Evolutionary conservation across 2,113 vertebrate genomes (phyloP).

Genomic region (Otolemur garnettii): DNA sequence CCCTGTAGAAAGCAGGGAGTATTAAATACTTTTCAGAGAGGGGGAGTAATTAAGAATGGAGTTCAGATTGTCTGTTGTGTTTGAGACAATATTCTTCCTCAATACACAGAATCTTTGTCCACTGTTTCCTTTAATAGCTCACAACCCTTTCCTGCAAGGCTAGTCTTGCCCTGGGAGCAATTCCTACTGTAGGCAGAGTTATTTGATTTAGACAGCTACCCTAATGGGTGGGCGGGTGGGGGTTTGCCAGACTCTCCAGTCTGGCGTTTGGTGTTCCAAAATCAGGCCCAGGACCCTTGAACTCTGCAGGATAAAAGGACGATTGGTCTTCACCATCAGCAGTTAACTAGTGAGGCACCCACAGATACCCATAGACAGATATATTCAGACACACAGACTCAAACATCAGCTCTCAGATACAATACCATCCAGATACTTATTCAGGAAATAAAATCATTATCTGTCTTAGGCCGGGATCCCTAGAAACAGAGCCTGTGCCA

Average conservation of each 20-base stretch:
- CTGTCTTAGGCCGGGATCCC: neutral
- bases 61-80: neutral
- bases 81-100: neutral
- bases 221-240: no score
- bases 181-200: neutral
- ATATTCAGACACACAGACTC: neutral
- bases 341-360: neutral
- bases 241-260: neutral
- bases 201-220: neutral
- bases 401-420: neutral
- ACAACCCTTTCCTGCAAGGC: neutral
- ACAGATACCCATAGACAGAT: neutral
- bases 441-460: neutral
- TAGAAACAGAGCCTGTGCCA: neutral
- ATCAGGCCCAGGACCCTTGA: neutral
- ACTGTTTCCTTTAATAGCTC: neutral
- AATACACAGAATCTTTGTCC: neutral
- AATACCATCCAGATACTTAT: neutral
- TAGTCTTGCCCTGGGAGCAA: fast-evolving
- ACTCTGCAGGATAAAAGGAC: neutral
- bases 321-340: neutral
- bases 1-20: neutral
- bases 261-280: neutral
- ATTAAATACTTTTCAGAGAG: neutral
- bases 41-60: neutral